Conservation (phyloP, 2,888 invertebrate species). For the Oeneis ivallda region DNA sequence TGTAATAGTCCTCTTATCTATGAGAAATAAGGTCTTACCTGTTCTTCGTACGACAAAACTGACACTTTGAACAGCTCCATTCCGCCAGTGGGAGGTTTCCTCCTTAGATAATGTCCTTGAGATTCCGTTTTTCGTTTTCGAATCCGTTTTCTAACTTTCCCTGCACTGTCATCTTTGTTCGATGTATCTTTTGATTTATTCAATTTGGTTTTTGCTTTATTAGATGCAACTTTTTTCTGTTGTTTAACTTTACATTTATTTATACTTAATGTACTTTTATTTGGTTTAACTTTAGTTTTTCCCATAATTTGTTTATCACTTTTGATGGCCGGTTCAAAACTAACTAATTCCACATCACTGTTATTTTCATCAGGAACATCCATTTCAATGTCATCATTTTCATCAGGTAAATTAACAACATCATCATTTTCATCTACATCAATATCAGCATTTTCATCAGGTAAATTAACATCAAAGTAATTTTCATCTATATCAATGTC, state of each 20-base stretch:
- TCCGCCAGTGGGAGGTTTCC: conserved; percentile 6
- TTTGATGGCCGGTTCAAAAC: not conserved
- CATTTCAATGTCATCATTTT: conserved; percentile 4
- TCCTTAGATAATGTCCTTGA: not conserved
- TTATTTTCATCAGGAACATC: not conserved
- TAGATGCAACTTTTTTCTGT: not conserved
- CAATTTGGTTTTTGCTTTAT: not conserved
- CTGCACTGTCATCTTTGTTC: not conserved
- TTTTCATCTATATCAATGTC: not conserved
- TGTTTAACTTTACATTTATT: not conserved
- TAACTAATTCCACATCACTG: conserved; percentile 6
- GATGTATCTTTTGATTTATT: not conserved
- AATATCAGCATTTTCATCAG: not conserved
- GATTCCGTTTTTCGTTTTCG: not conserved
- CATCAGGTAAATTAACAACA: not conserved
- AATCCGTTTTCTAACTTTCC: not conserved
- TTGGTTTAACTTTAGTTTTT: not conserved
- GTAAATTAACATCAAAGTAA: not conserved
- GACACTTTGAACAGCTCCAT: conserved; percentile 11
- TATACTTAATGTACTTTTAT: not conserved
- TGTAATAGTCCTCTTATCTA: no score
- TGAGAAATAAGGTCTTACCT: not conserved
- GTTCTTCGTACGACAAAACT: conserved; percentile 13
- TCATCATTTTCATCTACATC: not conserved
- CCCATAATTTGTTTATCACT: no score